Evolutionary conservation across 1,140 invertebrate species (phyloP), one percentile per base, ranked within the genome.

Genomic region (Dufourea novaeangliae): DNA sequence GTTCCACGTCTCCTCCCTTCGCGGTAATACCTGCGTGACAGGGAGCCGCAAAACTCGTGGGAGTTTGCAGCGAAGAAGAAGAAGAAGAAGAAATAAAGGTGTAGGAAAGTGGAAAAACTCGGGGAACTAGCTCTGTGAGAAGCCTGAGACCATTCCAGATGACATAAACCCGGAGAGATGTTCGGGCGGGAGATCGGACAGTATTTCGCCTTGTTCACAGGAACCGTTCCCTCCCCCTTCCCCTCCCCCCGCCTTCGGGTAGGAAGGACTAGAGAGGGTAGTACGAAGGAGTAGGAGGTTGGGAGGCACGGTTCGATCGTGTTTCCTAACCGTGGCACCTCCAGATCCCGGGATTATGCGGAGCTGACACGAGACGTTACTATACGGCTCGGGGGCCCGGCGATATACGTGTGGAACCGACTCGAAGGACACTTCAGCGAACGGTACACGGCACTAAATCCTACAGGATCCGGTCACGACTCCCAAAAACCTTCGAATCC

Each of bases 301-400:
- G 74, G 81, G 62, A 63, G 29, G 66, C 74, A 82, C 75, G n/a
- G 85, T 87, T 84, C 86, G 87, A 90, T 88, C 87, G 88, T 90
- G 90, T 91, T 90, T 88, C 87, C 88, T 88, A 86, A 86, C 88
- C 84, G 79, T 86, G 79, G 85, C 85, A 88, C 85, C 82, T 88
- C 86, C 72, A 88, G 87, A 90, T 90, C 90, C 86, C 77, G 56
- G 89, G 89, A 89, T 91, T 90, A 91, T 87, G 84, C 86, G 78
- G 84, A 70, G 80, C 84, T 89, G 86, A 90, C 89, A 89, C 84
- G 87, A 85, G 86, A 89, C 82, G 78, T 86, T 87, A 90, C 88
- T 90, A 84, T 85, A 85, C 74, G 69, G 66, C 37, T 70, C 52
- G 46, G n/a, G n/a, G n/a, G 52, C 29, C 80, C 27, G 37, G 54